Evolutionary conservation across 2,888 invertebrate genomes (phyloP), one percentile per base, ranked within the genome.

Genomic region (Apeira syringaria): DNA sequence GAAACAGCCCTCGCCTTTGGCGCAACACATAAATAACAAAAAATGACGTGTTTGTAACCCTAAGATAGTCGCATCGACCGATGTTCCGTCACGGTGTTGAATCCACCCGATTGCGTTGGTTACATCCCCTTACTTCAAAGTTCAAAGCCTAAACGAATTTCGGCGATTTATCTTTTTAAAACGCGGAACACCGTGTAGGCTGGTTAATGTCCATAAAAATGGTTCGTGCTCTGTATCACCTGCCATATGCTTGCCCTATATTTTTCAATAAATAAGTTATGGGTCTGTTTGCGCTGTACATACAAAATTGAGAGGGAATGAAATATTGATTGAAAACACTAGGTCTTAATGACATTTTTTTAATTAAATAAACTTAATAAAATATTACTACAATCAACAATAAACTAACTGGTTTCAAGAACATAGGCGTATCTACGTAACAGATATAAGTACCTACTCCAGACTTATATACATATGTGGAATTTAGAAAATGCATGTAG

Each of bases 61-160:
- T 33, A 29, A 29, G 34, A 46, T 97, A 20, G 20, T 8, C 3
- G 8, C 7, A 15, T 7, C 22, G 12, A 17, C 32, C 27, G 27
- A 43, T 38, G 32, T 39, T 40, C 44, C 98, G 87, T 99, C 98
- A 51, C 95, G 94, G 48, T 94, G 80, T 94, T 70, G 72, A 63
- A 56, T 75, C 68, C 53, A 36, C 50, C 50, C 71, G 68, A 71
- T 69, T 73, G 66, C 69, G 68, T 71, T 68, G 5, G 33, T 33
- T 60, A 50, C 62, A 71, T 64, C 71, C 74, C 74, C 73, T 65
- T 50, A 33, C 57, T 64, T 56, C 11, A 35, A 39, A 31, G 39
- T 45, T 46, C 17, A 45, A 71, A 69, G 67, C 69, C 59, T 68
- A 72, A 74, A 68, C 71, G 75, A 71, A 69, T 72, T 66, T 63